These are phyloP conservation scores for Eupithecia subfuscata DNA, from an alignment of 2,888 invertebrate genomes.

Conservation along the genomic window DNA sequence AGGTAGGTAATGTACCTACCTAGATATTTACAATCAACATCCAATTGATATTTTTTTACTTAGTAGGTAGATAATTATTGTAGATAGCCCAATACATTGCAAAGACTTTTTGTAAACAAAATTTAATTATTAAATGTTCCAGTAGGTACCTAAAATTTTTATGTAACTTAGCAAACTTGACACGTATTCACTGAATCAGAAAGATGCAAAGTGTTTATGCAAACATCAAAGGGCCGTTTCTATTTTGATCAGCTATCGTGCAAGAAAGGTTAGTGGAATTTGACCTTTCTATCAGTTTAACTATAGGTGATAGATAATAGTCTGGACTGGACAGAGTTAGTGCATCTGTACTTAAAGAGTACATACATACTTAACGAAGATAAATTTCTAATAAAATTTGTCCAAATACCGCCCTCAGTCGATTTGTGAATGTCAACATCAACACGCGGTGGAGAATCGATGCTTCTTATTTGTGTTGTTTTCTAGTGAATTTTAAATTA, in stretches of 20 bases:
- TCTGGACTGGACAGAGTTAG: constrained; percentile 13
- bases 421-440: constrained; percentile 15
- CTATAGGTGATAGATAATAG: not conserved
- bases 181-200: not conserved
- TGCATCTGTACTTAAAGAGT: constrained; percentile 26
- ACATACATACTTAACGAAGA: constrained; percentile 16
- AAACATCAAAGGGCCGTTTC: constrained; percentile 19
- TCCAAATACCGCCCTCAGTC: constrained; percentile 18
- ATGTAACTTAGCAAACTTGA: not conserved
- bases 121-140: not conserved
- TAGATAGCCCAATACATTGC: not conserved
- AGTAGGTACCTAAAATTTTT: not conserved
- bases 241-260: constrained; percentile 45
- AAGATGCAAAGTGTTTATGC: not conserved
- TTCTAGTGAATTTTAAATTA: constrained; percentile 1
- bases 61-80: not conserved
- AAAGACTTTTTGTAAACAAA: not conserved
- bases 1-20: not conserved
- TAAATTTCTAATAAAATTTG: constrained; percentile 22
- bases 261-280: constrained; percentile 55
- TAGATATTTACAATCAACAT: not conserved
- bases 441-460: not conserved
- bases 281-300: constrained; percentile 32
- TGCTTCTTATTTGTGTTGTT: not conserved
- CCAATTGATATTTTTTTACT: not conserved